phyloP scores from a whole-genome alignment of 2,113 vertebrate genomes.

The Cottus gobio region DNA sequence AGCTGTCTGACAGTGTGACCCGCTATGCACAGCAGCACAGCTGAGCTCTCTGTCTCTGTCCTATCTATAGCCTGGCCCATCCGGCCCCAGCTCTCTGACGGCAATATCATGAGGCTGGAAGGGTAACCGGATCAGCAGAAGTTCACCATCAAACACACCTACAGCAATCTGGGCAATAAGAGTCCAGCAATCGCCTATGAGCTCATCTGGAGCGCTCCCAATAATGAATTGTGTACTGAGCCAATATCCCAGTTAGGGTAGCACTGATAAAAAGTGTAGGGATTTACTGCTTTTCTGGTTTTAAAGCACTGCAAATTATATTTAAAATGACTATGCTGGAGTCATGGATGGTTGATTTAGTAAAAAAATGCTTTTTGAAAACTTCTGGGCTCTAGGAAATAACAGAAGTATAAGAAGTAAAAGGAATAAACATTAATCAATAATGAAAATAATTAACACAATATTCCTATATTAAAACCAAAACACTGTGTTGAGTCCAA shows the following conservation, averaged over 20 bases:
- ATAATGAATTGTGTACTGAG: neutral
- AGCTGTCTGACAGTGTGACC: conserved; percentile 78
- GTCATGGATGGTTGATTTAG: neutral
- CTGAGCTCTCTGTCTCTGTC: conserved; percentile 80
- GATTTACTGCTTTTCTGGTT: neutral
- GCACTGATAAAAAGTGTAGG: neutral
- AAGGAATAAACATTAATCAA: neutral
- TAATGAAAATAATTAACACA: neutral
- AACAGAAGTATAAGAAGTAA: too few relatives aligned
- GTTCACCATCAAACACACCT: conserved; percentile 63
- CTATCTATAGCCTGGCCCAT: conserved; percentile 82
- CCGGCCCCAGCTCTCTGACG: conserved; percentile 45
- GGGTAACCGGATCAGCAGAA: conserved; percentile 71
- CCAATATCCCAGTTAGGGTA: neutral
- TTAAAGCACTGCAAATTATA: neutral
- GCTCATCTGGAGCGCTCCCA: conserved; percentile 28
- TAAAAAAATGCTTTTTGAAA: neutral
- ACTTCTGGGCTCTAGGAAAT: neutral
- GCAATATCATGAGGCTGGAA: conserved; percentile 58
- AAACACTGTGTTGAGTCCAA: neutral
- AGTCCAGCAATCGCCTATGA: conserved; percentile 7
- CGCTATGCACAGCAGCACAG: conserved; percentile 76
- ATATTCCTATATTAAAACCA: neutral
- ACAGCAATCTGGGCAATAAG: conserved; percentile 12
- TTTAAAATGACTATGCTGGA: neutral